phyloP scores from a whole-genome alignment of 2,113 vertebrate genomes.

The Piprites chloris region DNA sequence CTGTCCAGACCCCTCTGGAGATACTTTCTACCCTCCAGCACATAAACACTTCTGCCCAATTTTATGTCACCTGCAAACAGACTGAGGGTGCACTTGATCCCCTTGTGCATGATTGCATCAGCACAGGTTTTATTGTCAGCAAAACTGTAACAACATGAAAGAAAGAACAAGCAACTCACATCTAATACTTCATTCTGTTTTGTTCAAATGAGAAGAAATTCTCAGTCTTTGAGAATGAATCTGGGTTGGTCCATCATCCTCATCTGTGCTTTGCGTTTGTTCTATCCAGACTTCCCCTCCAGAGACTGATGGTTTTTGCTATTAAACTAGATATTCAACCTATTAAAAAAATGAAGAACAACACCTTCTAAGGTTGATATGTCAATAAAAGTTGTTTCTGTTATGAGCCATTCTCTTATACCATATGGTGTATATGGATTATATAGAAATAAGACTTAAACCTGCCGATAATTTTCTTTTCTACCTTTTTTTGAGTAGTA shows the following conservation, averaged over 20 bases:
- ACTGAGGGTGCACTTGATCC: accelerated
- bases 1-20: not conserved
- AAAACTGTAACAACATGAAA: not conserved
- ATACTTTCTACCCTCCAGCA: not conserved
- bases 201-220: not conserved
- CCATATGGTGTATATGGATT: accelerated
- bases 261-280: not conserved
- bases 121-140: not conserved
- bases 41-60: not conserved
- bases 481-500: not conserved
- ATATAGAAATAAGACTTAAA: not conserved
- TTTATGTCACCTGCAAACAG: not conserved
- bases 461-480: not conserved
- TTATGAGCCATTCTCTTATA: not conserved
- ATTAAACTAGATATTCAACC: not conserved
- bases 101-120: not conserved
- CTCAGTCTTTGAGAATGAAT: not conserved
- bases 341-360: not conserved
- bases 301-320: not conserved
- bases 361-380: not conserved
- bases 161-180: not conserved
- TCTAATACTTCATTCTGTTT: not conserved
- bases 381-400: not conserved
- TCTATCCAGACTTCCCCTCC: not conserved
- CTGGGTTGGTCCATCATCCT: accelerated